These are phyloP conservation scores for Tricholaema leucomelas DNA, from an alignment of 2,113 vertebrate genomes.

Conservation along the genomic window DNA sequence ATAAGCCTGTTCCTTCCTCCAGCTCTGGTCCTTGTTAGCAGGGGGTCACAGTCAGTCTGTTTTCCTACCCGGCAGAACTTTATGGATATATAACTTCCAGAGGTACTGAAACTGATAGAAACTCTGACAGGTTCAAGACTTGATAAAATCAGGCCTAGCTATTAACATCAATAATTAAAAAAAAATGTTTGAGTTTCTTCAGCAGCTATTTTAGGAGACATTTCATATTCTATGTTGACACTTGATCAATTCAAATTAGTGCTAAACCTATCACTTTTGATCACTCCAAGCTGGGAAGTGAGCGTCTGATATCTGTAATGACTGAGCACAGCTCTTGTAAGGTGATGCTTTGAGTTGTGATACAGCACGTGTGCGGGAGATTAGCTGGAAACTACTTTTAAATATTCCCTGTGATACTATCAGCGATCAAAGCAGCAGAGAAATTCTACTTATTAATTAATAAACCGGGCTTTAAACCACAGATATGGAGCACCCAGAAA, in stretches of 20 bases:
- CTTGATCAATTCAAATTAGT: neutral
- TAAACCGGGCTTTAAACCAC: slow-evolving; percentile 1
- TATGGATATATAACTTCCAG: neutral
- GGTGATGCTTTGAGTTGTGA: neutral
- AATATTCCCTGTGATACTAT: slow-evolving; percentile 19
- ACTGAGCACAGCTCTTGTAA: neutral
- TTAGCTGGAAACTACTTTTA: neutral
- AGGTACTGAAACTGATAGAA: neutral
- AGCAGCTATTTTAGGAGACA: neutral
- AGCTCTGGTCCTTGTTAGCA: too few relatives aligned
- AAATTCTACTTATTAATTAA: slow-evolving; percentile 32
- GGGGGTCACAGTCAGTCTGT: too few relatives aligned
- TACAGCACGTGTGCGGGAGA: neutral
- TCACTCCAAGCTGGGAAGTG: neutral
- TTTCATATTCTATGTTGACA: neutral
- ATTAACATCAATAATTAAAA: neutral
- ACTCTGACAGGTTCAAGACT: neutral
- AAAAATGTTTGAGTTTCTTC: neutral
- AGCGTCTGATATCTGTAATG: neutral
- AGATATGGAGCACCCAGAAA: slow-evolving; percentile 31
- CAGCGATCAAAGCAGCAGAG: slow-evolving; percentile 41
- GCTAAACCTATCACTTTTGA: neutral
- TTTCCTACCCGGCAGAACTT: too few relatives aligned
- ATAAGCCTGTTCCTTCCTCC: too few relatives aligned
- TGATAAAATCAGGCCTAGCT: neutral